These are phyloP conservation scores for Brachionus sp. DNA, from an alignment of 1,140 invertebrate genomes.

Conservation along the genomic window DNA sequence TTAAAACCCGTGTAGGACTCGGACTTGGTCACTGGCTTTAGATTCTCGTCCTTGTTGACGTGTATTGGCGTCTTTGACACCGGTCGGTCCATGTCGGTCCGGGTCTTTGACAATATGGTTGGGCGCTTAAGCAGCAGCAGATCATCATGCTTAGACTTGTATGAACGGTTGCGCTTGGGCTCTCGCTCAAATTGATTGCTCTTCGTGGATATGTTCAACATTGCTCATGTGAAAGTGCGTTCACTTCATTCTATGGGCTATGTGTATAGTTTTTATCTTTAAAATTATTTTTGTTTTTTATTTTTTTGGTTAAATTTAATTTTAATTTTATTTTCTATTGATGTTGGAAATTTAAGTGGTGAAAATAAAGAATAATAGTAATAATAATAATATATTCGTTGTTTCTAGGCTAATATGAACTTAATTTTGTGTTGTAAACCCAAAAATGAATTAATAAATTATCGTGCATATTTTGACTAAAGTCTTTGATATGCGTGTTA, in stretches of 20 bases:
- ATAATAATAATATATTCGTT: neutral
- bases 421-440: neutral
- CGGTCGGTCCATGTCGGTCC: neutral
- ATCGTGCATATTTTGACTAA: neutral
- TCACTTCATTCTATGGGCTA: neutral
- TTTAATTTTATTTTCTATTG: neutral
- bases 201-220: neutral
- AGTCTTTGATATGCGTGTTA: too few relatives aligned
- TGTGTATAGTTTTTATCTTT: neutral
- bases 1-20: neutral
- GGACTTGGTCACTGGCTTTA: neutral
- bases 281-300: neutral
- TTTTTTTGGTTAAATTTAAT: neutral
- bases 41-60: neutral
- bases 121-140: neutral
- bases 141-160: constrained; percentile 4
- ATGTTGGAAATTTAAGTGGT: constrained; percentile 8
- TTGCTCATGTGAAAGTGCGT: neutral
- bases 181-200: neutral
- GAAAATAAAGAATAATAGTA: neutral
- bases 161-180: neutral
- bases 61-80: neutral
- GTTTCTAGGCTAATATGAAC: neutral
- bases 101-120: neutral
- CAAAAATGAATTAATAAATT: neutral